Evolutionary conservation across 2,888 invertebrate genomes (phyloP).

Genomic region (Mesopsocus fuscifrons): DNA sequence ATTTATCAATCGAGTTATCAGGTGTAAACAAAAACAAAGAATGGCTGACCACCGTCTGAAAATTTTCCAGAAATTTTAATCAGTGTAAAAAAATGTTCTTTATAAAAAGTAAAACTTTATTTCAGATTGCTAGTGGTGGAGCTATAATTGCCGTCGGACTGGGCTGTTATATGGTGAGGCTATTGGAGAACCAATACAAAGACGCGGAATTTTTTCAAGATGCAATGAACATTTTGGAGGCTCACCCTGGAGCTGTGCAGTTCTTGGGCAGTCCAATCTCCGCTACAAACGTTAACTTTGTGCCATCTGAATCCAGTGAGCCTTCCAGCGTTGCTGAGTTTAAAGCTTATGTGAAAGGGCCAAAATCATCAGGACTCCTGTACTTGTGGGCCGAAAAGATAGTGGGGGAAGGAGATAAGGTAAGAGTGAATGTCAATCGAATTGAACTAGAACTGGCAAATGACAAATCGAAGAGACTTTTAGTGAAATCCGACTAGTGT

Average conservation of each 20-base stretch:
- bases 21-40: too few relatives aligned
- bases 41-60: too few relatives aligned
- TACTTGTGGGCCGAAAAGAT: not conserved
- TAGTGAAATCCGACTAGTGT: not conserved
- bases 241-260: not conserved
- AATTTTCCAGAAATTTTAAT: too few relatives aligned
- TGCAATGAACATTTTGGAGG: not conserved
- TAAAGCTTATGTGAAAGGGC: not conserved
- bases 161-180: not conserved
- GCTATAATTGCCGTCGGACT: not conserved
- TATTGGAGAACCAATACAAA: not conserved
- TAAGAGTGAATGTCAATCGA: not conserved
- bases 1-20: too few relatives aligned
- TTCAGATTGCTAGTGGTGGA: not conserved
- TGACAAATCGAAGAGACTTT: not conserved
- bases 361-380: not conserved
- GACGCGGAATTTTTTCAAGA: not conserved
- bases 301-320: not conserved
- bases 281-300: not conserved
- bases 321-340: not conserved
- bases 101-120: not conserved
- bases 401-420: not conserved
- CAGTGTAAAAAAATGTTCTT: too few relatives aligned
- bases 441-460: not conserved
- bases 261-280: not conserved